Base-by-base conservation (phyloP, 2,888 invertebrate species). In the Athetis lepigone region DNA sequence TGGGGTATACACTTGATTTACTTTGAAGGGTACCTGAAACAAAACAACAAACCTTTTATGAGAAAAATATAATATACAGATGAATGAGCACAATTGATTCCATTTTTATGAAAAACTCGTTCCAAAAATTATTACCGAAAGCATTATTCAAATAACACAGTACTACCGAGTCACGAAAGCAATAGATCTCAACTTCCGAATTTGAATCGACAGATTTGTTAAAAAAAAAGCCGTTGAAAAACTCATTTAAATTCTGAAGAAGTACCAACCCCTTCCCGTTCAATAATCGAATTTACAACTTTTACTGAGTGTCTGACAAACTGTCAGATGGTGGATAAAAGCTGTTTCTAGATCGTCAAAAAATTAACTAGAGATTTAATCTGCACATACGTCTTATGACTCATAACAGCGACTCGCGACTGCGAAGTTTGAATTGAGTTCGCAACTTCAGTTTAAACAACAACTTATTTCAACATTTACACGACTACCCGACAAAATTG, bases 281-380 rank as follows among this genome's bases (percentile, higher is more conserved):
- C 63, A 55, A 55, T 72, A 63, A 72, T 70, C 50, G 29, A 50
- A 58, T 72, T 72, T 51, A 63, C 39, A 58, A 75, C 76, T 70
- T 75, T 75, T 55, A 58, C 46, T 33, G 33, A 36, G 11, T 47
- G 46, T 29, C 68, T 43, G 39, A 72, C 50, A 55, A 75, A 75
- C 57, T 58, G 75, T 56, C 56, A 75, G 57, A 55, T 25, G 51
- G 50, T 33, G 19, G 29, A 25, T n/a, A 13, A 55, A 51, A 58
- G 33, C 54, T 49, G n/a, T 47, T 46, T 19, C 13, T 49, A 25
- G 18, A 51, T 46, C 42, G 43, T 36, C 18, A 36, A 13, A 19
- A 50, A 59, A 49, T 49, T 19, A 56, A 47, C 47, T 49, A 39
- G 8, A 43, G 21, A 18, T 36, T 39, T 23, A 51, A 42, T 45